phyloP scores from a whole-genome alignment of 2,888 invertebrate genomes.

The Idaea dimidiata region DNA sequence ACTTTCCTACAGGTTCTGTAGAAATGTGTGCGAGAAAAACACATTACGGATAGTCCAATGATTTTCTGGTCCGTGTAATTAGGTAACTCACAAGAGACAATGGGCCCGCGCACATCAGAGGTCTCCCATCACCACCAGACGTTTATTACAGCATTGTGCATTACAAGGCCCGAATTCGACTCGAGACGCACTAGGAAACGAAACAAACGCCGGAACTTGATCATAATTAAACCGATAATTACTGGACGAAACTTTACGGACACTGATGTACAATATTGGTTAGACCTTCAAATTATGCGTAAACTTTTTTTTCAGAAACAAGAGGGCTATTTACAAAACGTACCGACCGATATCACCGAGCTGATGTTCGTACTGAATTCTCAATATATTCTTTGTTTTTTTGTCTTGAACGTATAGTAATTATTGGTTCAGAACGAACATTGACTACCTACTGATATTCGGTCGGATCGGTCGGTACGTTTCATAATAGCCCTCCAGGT shows the following conservation, averaged over 20 bases:
- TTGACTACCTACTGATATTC: no score
- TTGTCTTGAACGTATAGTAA: no score
- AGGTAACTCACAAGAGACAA: slow-evolving; percentile 12
- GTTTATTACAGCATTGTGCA: slow-evolving; percentile 74
- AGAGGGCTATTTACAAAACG: no score
- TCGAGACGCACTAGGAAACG: slow-evolving; percentile 60
- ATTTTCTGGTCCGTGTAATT: neutral
- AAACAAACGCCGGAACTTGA: slow-evolving; percentile 74
- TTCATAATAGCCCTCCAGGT: no score
- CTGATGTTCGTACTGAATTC: no score
- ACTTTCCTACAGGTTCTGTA: no score
- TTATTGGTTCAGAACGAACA: no score
- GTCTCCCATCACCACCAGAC: slow-evolving; percentile 67
- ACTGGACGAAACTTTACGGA: slow-evolving; percentile 39
- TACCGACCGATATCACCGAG: no score
- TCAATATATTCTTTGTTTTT: no score
- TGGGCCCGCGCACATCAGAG: slow-evolving; percentile 42
- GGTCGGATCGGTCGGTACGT: no score
- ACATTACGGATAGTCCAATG: neutral
- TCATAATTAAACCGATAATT: slow-evolving; percentile 71
- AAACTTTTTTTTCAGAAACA: neutral
- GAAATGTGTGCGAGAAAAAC: no score
- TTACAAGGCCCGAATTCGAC: slow-evolving; percentile 49
- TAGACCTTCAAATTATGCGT: slow-evolving; percentile 16
- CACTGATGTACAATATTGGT: slow-evolving; percentile 17